Conservation (phyloP, 1,140 invertebrate species). For the Dreissena rostriformis region DNA sequence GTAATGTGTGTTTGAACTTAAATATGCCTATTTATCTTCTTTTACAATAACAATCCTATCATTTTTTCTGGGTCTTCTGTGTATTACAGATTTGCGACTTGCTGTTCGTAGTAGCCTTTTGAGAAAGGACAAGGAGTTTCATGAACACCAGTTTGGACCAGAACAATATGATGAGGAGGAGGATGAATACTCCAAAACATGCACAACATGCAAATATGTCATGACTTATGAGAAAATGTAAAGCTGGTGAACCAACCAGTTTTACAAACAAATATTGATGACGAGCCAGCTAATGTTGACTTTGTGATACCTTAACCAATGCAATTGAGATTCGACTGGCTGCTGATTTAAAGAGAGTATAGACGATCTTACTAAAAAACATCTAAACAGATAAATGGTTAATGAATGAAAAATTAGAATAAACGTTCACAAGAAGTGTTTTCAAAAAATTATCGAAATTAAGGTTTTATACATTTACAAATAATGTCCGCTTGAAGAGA, state of each 20-base stretch:
- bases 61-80: conserved; percentile 1
- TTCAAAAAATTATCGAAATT: too few species aligned
- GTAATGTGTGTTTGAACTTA: neutral
- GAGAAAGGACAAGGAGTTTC: conserved; percentile 84
- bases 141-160: conserved; percentile 90
- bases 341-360: neutral
- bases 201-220: conserved; percentile 88
- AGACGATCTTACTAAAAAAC: neutral
- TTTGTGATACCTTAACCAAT: too few species aligned
- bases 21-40: neutral
- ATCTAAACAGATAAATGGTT: neutral
- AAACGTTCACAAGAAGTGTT: too few species aligned
- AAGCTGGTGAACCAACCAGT: conserved; percentile 66
- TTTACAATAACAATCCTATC: neutral
- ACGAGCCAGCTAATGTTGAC: neutral
- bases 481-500: too few species aligned
- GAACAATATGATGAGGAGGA: conserved; percentile 84
- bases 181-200: conserved; percentile 89
- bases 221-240: conserved; percentile 97
- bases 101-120: conserved; percentile 93
- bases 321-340: too few species aligned
- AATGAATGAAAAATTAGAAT: neutral
- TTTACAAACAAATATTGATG: neutral
- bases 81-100: conserved; percentile 88
- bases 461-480: too few species aligned